These are phyloP conservation scores for Euplexia lucipara DNA, from an alignment of 2,888 invertebrate genomes.

Conservation along the genomic window DNA sequence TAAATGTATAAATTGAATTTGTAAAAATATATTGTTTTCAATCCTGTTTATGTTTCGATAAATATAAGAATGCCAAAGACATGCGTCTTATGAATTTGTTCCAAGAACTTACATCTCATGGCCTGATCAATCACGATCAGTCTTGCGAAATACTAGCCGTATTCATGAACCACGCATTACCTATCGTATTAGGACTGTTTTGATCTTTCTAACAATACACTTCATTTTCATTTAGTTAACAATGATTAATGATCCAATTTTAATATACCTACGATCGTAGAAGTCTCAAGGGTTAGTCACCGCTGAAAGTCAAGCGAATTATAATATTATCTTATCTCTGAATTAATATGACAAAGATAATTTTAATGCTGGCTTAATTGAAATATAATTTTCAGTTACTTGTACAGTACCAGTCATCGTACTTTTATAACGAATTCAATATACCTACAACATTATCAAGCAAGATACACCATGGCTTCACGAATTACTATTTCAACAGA, in stretches of 20 bases:
- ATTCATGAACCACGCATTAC: constrained; percentile 48
- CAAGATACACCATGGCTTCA: constrained; percentile 5
- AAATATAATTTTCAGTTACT: constrained; percentile 22
- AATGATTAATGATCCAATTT: constrained; percentile 26
- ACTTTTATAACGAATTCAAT: constrained; percentile 28
- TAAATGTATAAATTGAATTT: too few relatives aligned
- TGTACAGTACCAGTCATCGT: constrained; percentile 15
- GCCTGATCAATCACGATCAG: constrained; percentile 70
- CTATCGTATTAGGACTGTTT: constrained; percentile 29
- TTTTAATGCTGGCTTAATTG: constrained; percentile 17
- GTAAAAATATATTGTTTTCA: neutral
- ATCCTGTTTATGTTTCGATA: constrained; percentile 22
- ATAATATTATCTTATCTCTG: constrained; percentile 29
- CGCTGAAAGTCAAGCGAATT: constrained; percentile 5
- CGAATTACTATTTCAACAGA: constrained; percentile 39
- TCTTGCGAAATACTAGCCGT: constrained; percentile 68
- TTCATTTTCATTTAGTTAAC: constrained; percentile 16
- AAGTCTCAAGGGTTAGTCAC: constrained; percentile 5
- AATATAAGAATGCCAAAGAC: constrained; percentile 43
- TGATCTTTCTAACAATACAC: constrained; percentile 35
- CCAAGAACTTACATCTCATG: constrained; percentile 62
- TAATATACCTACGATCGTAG: neutral
- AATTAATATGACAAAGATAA: constrained; percentile 34
- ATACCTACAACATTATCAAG: neutral
- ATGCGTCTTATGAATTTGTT: constrained; percentile 43